Conservation (phyloP, 2,797 vertebrate genomes). For the Eremophila alpestris region DNA sequence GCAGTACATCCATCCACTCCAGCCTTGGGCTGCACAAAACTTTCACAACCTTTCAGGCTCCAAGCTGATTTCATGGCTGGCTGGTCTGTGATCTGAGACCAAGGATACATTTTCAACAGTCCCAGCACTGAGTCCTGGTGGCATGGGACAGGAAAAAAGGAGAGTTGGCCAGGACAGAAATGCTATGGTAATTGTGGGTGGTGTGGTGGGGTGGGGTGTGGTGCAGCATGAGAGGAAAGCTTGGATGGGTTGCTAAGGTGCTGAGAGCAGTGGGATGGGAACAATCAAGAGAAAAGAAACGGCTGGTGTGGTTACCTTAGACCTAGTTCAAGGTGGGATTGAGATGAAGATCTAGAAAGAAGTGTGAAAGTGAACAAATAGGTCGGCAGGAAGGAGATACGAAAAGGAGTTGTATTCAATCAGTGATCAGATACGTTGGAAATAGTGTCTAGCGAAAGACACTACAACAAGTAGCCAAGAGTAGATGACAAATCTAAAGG, state of each 20-base stretch:
- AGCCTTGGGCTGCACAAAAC: not conserved
- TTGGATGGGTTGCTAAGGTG: not conserved
- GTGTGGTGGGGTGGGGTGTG: fast-evolving
- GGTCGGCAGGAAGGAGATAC: not conserved
- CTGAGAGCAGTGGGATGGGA: not conserved
- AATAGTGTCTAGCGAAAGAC: not conserved
- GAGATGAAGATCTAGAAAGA: not conserved
- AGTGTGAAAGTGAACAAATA: not conserved
- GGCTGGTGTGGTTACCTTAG: not conserved
- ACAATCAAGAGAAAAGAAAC: not conserved
- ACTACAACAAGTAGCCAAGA: not conserved
- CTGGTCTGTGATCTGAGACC: not conserved
- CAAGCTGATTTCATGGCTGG: not conserved
- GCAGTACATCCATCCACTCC: not conserved
- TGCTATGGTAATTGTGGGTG: not conserved
- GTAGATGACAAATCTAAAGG: not conserved
- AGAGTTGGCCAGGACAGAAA: not conserved
- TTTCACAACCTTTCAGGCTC: not conserved
- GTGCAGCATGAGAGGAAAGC: not conserved
- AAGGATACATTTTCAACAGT: not conserved
- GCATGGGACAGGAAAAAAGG: not conserved
- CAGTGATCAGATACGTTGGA: not conserved
- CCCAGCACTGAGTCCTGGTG: not conserved
- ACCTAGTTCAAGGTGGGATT: not conserved
- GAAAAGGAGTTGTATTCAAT: not conserved